Evolutionary conservation across 2,113 vertebrate genomes (phyloP).

Genomic region (Rhea pennata): DNA sequence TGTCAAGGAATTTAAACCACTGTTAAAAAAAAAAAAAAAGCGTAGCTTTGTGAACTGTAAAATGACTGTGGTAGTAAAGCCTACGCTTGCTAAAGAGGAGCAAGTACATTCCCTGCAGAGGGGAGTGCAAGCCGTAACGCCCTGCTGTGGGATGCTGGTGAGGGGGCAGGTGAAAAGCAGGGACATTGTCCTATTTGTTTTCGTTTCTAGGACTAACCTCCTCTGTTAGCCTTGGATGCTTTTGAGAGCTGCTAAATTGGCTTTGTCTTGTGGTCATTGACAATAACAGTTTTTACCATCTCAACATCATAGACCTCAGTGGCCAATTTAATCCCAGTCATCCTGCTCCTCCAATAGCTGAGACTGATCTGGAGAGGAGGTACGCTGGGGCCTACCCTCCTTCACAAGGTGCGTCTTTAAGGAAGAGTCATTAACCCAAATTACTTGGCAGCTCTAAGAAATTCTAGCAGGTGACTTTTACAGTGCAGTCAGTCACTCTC

Average conservation of each 20-base stretch:
- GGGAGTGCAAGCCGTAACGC: background rate
- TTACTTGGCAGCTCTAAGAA: slow-evolving; percentile 45
- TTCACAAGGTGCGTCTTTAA: background rate
- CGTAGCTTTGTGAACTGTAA: background rate
- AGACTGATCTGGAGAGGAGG: background rate
- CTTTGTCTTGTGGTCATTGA: background rate
- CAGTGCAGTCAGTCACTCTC: slow-evolving; percentile 47
- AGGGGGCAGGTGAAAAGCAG: background rate
- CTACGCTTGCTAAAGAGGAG: background rate
- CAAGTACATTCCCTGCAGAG: accelerated
- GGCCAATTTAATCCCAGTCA: background rate
- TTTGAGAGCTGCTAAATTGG: background rate
- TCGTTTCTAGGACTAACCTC: background rate
- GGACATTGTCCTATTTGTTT: background rate
- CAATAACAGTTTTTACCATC: background rate
- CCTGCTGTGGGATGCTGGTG: background rate
- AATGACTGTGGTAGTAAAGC: background rate
- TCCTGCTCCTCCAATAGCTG: background rate
- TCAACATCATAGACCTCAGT: background rate
- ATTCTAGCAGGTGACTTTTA: slow-evolving; percentile 56
- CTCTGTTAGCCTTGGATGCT: background rate
- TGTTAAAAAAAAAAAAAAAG: background rate
- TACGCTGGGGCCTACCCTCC: background rate
- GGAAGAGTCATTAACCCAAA: slow-evolving; percentile 28
- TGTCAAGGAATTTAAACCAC: background rate